A percentile compares a stretch with the other conserved stretches of the same genome.
Conservation (phyloP, 2,113 vertebrate species). For the Coturnix japonica region DNA sequence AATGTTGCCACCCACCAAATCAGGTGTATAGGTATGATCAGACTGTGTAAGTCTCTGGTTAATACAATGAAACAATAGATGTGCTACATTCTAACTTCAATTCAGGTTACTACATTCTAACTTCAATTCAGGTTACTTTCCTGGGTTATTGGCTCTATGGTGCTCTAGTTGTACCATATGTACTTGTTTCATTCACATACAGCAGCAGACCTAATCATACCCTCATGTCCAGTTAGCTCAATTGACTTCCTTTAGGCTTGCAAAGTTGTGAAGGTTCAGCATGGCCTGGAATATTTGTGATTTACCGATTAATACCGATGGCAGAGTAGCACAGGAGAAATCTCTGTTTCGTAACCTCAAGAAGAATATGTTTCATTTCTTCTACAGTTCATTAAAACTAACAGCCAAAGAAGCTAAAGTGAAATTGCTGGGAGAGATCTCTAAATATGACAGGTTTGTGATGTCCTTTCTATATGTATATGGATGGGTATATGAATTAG, state of each 20-base stretch:
- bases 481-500: neutral
- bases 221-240: neutral
- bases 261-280: neutral
- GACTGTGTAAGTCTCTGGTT: neutral
- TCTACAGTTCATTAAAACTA: neutral
- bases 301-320: neutral
- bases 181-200: neutral
- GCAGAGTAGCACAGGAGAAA: neutral
- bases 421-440: neutral
- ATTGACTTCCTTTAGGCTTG: neutral
- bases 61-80: neutral
- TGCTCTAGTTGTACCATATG: neutral
- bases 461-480: neutral
- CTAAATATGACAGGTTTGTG: accelerated
- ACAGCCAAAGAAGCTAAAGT: neutral
- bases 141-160: neutral
- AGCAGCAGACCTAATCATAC: neutral
- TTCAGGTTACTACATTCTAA: neutral
- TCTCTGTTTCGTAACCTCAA: neutral
- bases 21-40: neutral
- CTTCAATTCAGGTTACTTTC: neutral
- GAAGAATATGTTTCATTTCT: neutral
- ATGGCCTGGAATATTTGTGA: neutral
- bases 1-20: neutral
- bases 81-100: neutral